Conservation (phyloP, 2,888 invertebrate species). For the Drosophila falleni region DNA sequence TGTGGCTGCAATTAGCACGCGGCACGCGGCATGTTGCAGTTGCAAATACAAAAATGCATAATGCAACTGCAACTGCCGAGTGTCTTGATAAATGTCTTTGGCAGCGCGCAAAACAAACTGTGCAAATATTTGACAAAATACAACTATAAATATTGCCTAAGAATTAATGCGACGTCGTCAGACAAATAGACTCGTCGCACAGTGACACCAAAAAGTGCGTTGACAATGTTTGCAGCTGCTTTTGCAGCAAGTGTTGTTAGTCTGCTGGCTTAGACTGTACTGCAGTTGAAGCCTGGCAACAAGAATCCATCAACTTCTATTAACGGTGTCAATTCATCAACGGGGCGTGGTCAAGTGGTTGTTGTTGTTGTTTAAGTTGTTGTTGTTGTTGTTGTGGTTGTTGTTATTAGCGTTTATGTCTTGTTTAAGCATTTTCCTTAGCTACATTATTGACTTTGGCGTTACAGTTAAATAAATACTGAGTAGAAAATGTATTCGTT, state of each 20-base stretch:
- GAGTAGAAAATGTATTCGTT: conserved; percentile 75
- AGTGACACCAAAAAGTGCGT: conserved; percentile 80
- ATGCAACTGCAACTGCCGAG: conserved; percentile 38
- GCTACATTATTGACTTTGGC: conserved; percentile 63
- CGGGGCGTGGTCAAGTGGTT: conserved; percentile 66
- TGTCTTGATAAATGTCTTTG: conserved; percentile 79
- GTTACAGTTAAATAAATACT: conserved; percentile 76
- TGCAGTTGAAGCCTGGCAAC: conserved; percentile 13
- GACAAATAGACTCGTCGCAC: conserved; percentile 69
- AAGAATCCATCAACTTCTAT: conserved; percentile 54
- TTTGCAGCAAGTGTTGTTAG: conserved; percentile 14
- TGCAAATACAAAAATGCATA: conserved; percentile 16
- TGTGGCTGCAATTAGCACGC: conserved; percentile 73
- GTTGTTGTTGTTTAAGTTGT: conserved; percentile 9
- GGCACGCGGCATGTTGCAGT: conserved; percentile 44
- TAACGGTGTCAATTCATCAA: conserved; percentile 74
- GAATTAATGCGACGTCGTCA: conserved; percentile 75
- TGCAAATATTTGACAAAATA: conserved; percentile 82
- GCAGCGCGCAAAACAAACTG: conserved; percentile 75
- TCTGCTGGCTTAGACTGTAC: conserved; percentile 37
- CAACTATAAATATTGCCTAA: conserved; percentile 82
- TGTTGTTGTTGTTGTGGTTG: conserved; percentile 9
- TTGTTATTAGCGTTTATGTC: conserved; percentile 54
- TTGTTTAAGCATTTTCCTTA: conserved; percentile 67
- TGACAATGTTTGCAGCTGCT: conserved; percentile 50